Percentiles rank a stretch among this genome's conserved stretches.
Evolutionary conservation across 2,797 vertebrate genomes (phyloP).

Genomic region (Atherinosoma microstoma): DNA sequence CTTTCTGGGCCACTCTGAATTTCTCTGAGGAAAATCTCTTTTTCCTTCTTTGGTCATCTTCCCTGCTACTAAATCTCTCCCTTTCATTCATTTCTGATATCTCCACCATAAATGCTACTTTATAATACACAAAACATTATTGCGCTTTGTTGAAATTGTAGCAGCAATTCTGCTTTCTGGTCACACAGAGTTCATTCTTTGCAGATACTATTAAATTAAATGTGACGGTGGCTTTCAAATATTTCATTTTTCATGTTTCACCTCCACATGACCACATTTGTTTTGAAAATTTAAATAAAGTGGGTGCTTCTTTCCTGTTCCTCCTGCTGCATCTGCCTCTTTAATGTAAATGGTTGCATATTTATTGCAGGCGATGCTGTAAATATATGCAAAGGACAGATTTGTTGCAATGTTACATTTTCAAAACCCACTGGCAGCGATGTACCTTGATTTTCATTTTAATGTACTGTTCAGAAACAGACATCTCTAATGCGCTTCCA

Average conservation of each 20-base stretch:
- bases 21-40: slow-evolving; percentile 28
- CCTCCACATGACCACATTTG: neutral
- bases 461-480: neutral
- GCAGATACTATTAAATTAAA: neutral
- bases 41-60: neutral
- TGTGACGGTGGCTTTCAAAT: neutral
- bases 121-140: slow-evolving; percentile 6
- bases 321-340: slow-evolving; percentile 1
- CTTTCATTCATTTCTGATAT: slow-evolving; percentile 14
- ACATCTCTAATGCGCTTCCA: neutral
- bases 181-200: neutral
- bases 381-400: neutral
- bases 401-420: neutral
- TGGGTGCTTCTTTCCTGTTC: neutral
- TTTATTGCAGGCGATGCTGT: fast-evolving
- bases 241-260: neutral
- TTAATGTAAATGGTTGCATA: neutral
- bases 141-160: neutral
- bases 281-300: neutral
- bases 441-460: neutral
- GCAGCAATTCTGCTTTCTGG: neutral
- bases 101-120: neutral
- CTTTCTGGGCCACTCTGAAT: slow-evolving; percentile 24
- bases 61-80: neutral
- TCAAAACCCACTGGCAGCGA: neutral